These are phyloP conservation scores for Danio jaintianensis DNA, from an alignment of 2,797 vertebrate species.

Conservation along the genomic window DNA sequence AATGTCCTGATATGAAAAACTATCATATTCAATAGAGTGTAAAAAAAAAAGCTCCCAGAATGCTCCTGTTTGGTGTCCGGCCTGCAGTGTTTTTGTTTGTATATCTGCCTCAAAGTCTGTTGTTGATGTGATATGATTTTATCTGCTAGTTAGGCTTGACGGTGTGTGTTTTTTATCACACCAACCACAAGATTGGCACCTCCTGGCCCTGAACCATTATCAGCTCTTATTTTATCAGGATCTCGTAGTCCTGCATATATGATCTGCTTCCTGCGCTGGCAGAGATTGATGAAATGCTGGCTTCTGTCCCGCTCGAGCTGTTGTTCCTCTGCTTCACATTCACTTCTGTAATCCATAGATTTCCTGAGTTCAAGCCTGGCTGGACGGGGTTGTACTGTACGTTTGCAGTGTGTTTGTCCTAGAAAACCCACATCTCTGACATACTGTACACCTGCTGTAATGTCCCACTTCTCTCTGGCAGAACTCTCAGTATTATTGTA, in stretches of 20 bases:
- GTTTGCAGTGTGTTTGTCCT: too few species aligned
- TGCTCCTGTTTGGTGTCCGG: background rate
- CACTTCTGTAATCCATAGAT: slow-evolving; percentile 38
- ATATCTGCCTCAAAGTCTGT: slow-evolving; percentile 34
- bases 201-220: background rate
- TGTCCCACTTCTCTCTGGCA: background rate
- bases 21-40: too few species aligned
- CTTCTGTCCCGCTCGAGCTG: slow-evolving; percentile 10
- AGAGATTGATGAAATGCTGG: slow-evolving; percentile 19
- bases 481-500: background rate
- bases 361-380: slow-evolving; percentile 46
- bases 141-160: slow-evolving; percentile 37
- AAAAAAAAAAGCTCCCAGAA: background rate
- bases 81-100: slow-evolving; percentile 22
- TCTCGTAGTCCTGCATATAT: slow-evolving; percentile 9
- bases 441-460: background rate
- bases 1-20: too few species aligned
- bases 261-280: slow-evolving; percentile 29
- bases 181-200: slow-evolving; percentile 48
- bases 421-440: background rate
- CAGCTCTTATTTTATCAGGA: slow-evolving; percentile 15
- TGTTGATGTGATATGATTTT: slow-evolving; percentile 58
- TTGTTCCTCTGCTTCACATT: slow-evolving; percentile 31
- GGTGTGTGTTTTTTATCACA: slow-evolving; percentile 38
- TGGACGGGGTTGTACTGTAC: background rate